These are phyloP conservation scores for Rhodinocichla rosea DNA, from an alignment of 2,113 vertebrate species.

Conservation along the genomic window DNA sequence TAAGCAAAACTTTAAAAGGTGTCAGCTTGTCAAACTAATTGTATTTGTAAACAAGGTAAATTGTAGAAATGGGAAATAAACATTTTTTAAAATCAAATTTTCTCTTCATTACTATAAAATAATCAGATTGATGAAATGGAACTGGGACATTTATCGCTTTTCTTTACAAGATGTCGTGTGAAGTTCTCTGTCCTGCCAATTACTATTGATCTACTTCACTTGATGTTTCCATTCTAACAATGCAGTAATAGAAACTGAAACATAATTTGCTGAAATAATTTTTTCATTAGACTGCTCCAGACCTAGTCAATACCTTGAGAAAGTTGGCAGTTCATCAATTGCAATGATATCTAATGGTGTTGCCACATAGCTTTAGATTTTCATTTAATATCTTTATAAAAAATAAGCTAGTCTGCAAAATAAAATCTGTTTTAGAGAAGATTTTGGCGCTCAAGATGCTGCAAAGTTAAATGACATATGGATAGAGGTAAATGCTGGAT, in stretches of 20 bases:
- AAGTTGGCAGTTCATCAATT: neutral
- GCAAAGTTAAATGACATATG: neutral
- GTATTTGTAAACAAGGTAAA: neutral
- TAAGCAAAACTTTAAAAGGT: neutral
- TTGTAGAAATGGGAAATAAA: neutral
- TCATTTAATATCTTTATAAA: neutral
- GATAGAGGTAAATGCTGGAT: neutral
- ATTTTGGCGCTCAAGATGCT: neutral
- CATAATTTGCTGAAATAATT: neutral
- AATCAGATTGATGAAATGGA: slow-evolving; percentile 10
- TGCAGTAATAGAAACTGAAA: neutral
- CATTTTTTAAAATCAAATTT: neutral
- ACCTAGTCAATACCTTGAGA: neutral
- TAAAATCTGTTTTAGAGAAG: neutral
- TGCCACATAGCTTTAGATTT: neutral
- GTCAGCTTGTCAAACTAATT: neutral
- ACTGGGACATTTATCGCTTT: neutral
- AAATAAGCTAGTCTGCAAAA: neutral
- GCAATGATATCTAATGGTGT: neutral
- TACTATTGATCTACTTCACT: slow-evolving; percentile 12
- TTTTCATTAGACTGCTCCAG: slow-evolving; percentile 2
- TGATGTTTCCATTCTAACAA: neutral
- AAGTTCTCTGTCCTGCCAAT: neutral
- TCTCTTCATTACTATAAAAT: neutral
- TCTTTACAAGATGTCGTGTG: neutral